Conservation (phyloP, 2,797 vertebrate genomes). For the Alca torda region DNA sequence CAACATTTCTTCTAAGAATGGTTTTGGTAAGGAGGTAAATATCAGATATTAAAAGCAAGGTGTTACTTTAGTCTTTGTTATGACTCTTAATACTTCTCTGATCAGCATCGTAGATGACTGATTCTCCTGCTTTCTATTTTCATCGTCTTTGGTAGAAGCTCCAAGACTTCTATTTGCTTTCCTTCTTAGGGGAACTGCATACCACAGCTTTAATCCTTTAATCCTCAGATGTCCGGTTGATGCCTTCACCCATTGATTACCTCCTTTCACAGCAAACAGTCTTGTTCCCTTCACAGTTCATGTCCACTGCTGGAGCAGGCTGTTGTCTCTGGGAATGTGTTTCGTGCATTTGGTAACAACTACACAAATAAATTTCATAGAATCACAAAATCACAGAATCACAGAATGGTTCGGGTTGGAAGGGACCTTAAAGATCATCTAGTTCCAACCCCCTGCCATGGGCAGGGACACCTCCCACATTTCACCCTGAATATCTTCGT, state of each 20-base stretch:
- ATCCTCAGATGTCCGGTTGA: background rate
- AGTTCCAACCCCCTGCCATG: too few species aligned
- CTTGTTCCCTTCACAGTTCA: background rate
- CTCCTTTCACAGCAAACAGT: background rate
- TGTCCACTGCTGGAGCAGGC: background rate
- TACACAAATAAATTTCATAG: background rate
- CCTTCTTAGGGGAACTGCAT: background rate
- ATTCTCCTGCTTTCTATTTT: slow-evolving; percentile 8
- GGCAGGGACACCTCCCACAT: too few species aligned
- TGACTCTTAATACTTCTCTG: background rate
- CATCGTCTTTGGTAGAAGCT: background rate
- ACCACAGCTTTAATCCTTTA: slow-evolving; percentile 22
- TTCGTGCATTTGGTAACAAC: slow-evolving; percentile 13
- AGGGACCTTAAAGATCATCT: too few species aligned
- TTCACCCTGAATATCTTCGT: slow-evolving; percentile 14
- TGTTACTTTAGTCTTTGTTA: background rate
- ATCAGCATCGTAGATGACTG: background rate
- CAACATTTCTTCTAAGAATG: background rate
- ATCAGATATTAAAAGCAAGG: background rate
- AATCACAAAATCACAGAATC: too few species aligned
- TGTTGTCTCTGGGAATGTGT: slow-evolving; percentile 46
- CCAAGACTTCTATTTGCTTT: background rate
- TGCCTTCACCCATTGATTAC: background rate
- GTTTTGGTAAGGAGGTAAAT: background rate
- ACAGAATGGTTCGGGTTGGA: too few species aligned